A percentile compares a stretch with the other conserved stretches of the same genome.
Evolutionary conservation across 2,888 invertebrate species (phyloP).

Genomic region (Abscondita cerata): DNA sequence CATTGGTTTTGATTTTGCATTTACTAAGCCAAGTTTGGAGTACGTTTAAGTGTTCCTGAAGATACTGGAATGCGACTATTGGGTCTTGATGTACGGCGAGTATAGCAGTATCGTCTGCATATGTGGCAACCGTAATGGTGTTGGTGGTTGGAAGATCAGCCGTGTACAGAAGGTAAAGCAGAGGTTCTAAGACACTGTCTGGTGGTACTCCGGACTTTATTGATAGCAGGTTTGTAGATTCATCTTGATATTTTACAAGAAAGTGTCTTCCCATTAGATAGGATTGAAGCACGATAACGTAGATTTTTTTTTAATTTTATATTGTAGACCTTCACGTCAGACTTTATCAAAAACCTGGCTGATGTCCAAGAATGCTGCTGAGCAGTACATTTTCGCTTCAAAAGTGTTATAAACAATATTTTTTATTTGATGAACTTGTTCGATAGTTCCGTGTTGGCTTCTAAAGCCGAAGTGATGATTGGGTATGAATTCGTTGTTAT

Average conservation of each 20-base stretch:
- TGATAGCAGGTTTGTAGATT: not conserved
- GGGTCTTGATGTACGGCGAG: constrained; percentile 26
- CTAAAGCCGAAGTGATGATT: not conserved
- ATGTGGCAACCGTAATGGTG: constrained; percentile 27
- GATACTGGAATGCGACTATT: constrained; percentile 24
- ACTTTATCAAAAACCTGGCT: too few relatives aligned
- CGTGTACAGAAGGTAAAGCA: not conserved
- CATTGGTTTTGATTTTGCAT: not conserved
- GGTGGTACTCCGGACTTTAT: not conserved
- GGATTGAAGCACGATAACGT: too few relatives aligned
- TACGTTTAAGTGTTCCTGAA: constrained; percentile 29
- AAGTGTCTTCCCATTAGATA: not conserved
- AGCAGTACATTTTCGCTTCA: constrained; percentile 5
- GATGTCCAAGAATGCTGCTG: constrained; percentile 8
- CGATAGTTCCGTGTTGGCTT: constrained; percentile 6
- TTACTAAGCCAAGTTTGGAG: constrained; percentile 3
- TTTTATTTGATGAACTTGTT: constrained; percentile 10
- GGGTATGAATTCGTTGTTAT: not conserved
- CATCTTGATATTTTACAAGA: not conserved
- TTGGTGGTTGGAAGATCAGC: constrained; percentile 12
- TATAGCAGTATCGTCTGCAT: constrained; percentile 37
- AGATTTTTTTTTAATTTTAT: constrained; percentile 8
- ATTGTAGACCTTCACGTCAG: constrained; percentile 3
- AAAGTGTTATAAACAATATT: constrained; percentile 3
- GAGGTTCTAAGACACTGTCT: not conserved